phyloP scores from a whole-genome alignment of 2,113 vertebrate species.

The Trichechus manatus region DNA sequence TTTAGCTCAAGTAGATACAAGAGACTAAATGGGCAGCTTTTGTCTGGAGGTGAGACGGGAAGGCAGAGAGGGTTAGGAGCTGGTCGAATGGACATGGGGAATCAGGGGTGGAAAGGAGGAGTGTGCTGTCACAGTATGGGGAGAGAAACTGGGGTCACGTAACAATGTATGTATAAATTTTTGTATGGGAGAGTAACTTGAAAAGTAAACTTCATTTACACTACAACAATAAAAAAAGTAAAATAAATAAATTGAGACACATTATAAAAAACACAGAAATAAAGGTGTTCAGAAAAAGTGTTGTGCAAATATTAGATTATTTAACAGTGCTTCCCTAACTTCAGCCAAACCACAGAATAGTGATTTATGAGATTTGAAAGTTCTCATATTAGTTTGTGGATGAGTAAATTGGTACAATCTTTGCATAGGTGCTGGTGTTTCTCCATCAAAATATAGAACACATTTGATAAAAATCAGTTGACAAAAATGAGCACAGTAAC shows the following conservation, averaged over 20 bases:
- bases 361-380: not conserved
- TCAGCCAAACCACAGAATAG: not conserved
- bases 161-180: too few relatives aligned
- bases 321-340: not conserved
- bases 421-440: conserved; percentile 19
- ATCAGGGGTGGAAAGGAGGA: too few relatives aligned
- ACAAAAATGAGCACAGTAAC: not conserved
- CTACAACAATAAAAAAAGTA: too few relatives aligned
- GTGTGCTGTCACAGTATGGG: too few relatives aligned
- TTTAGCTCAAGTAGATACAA: too few relatives aligned
- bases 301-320: not conserved
- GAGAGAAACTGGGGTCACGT: too few relatives aligned
- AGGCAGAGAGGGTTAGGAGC: too few relatives aligned
- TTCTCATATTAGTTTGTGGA: not conserved
- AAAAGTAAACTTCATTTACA: too few relatives aligned
- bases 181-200: too few relatives aligned
- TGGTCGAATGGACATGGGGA: too few relatives aligned
- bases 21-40: too few relatives aligned
- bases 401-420: not conserved
- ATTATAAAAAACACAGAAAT: not conserved
- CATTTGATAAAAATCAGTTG: not conserved
- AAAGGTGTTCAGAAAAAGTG: not conserved
- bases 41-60: too few relatives aligned
- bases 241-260: not conserved
- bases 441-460: not conserved